A percentile compares a stretch with the other conserved stretches of the same genome.
Conservation (phyloP, 2,888 invertebrate species). For the Leucophenga maculata region DNA sequence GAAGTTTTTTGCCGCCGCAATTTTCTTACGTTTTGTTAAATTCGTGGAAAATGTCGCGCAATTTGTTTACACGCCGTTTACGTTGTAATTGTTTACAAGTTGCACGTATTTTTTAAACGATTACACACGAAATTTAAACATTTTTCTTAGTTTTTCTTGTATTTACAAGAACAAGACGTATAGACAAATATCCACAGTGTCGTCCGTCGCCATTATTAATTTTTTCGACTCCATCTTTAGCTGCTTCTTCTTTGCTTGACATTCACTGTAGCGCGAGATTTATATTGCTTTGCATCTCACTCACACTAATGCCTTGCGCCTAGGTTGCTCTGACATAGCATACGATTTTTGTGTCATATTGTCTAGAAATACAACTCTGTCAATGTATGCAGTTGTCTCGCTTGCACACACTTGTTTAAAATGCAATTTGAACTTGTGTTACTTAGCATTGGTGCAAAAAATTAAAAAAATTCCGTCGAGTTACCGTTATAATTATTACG, state of each 20-base stretch:
- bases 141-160: constrained; percentile 60
- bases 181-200: constrained; percentile 42
- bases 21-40: constrained; percentile 34
- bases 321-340: too few species aligned
- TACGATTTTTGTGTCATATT: too few species aligned
- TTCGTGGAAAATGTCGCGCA: constrained; percentile 31
- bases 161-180: constrained; percentile 69
- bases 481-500: too few species aligned
- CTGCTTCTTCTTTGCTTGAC: constrained; percentile 23
- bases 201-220: constrained; percentile 68
- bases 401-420: too few species aligned
- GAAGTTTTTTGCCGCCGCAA: constrained; percentile 67
- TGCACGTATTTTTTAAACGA: constrained; percentile 5
- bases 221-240: constrained; percentile 67
- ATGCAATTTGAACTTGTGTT: too few species aligned
- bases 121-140: constrained; percentile 42
- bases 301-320: too few species aligned
- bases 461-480: too few species aligned
- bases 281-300: not conserved
- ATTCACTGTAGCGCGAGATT: not conserved
- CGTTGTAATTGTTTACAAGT: constrained; percentile 13
- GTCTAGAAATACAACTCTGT: too few species aligned
- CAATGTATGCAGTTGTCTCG: too few species aligned
- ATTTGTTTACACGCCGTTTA: constrained; percentile 20
- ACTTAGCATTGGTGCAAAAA: too few species aligned